A percentile compares a stretch with the other conserved stretches of the same genome.
Evolutionary conservation across 2,797 vertebrate species (phyloP).

Genomic region (Hemitrygon akajei): DNA sequence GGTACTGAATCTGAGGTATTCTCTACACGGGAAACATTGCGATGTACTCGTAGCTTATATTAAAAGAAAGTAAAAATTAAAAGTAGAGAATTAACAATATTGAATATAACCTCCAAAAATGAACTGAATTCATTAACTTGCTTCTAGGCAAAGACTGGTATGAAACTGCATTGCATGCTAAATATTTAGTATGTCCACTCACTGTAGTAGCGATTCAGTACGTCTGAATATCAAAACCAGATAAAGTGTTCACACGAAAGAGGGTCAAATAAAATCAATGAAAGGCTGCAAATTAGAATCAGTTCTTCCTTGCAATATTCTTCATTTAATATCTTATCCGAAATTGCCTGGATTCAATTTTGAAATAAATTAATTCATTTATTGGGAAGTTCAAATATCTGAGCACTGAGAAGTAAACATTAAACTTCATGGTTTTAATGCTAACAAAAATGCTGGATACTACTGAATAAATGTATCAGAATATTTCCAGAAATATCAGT

Average conservation of each 20-base stretch:
- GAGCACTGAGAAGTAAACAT: not conserved
- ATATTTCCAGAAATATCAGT: not conserved
- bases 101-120: slow-evolving; percentile 8
- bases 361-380: slow-evolving; percentile 22
- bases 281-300: not conserved
- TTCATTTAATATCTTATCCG: not conserved
- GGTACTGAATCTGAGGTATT: not conserved
- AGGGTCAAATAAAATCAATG: not conserved
- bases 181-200: not conserved
- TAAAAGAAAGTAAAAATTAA: not conserved
- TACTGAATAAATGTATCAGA: not conserved
- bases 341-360: not conserved
- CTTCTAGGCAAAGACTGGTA: not conserved
- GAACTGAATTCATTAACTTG: not conserved
- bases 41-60: not conserved
- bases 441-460: not conserved
- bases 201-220: not conserved
- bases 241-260: not conserved
- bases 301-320: too few relatives aligned
- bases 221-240: not conserved
- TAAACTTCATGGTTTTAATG: not conserved
- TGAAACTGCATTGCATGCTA: not conserved
- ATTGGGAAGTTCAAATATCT: not conserved
- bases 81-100: not conserved
- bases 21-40: not conserved